Evolutionary conservation across 2,888 invertebrate genomes (phyloP), one percentile per base, ranked within the genome.

Genomic region (Lottia scabra): DNA sequence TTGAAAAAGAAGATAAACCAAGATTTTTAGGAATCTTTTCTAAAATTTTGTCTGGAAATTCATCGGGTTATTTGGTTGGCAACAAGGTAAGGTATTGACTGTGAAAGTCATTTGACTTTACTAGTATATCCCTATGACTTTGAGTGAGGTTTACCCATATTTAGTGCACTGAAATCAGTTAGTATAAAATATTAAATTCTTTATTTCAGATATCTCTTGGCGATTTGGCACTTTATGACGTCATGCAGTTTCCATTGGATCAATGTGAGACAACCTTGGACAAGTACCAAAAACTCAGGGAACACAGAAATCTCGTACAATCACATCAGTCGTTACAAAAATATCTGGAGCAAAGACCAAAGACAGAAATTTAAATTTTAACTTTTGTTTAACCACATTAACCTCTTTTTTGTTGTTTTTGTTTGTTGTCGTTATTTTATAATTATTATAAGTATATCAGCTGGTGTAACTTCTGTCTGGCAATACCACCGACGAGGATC

Each of bases 31-130:
- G 48, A 15, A 64, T 63, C 15, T 65, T 70, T 46, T 64, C 64
- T n/a, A 65, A 48, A 45, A 15, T 70, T 13, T 65, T 70, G 48
- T 64, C 48, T n/a, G 70, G 30, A 10, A 26, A 30, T 16, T 64
- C 46, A 6, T 70, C 70, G 19, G 65, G 70, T 27, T 70, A 65
- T 48, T 70, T 70, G 26, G 65, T 70, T 30, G 70, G 70, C 16
- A 70, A 70, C 23, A 46, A 48, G 65, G 70, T 70, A 65, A 64
- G 48, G 10, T 38, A 38, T 38, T 38, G 5, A 38, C 8, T 38
- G 5, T n/a, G n/a, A n/a, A n/a, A n/a, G 10, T 10, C 5, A 38
- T 10, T 8, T 6, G 10, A n/a, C n/a, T n/a, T n/a, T n/a, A n/a
- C n/a, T n/a, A n/a, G n/a, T n/a, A n/a, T n/a, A n/a, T n/a, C n/a